Conservation (phyloP, 2,888 invertebrate genomes). For the Tachystola acroxantha region DNA sequence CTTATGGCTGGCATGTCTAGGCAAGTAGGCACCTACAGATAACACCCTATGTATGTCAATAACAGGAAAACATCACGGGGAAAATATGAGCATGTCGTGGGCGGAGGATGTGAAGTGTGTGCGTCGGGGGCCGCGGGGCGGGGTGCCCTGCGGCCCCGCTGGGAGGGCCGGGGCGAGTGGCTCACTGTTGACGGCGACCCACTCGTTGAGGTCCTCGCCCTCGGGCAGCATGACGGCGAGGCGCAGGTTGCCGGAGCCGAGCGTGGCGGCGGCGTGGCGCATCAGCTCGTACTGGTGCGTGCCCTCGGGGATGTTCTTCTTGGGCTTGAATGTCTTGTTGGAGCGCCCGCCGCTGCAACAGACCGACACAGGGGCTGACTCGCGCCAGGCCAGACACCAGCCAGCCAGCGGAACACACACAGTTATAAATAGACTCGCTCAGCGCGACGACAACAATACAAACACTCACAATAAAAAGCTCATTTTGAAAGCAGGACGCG, state of each 20-base stretch:
- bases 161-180: no score
- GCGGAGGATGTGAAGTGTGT: no score
- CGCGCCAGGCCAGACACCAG: no score
- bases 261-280: constrained; percentile 99
- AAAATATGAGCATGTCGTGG: no score
- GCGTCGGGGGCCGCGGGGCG: no score
- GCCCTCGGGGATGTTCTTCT: constrained; percentile 99
- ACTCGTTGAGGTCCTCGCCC: constrained; percentile 99
- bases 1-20: no score
- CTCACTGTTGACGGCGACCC: constrained; percentile 99
- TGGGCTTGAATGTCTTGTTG: constrained; percentile 98
- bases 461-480: constrained; percentile 82
- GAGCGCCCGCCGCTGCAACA: constrained; percentile 89
- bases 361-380: background rate
- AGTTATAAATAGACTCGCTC: constrained; percentile 55
- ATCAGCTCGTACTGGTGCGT: constrained; percentile 99
- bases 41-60: no score
- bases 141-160: no score
- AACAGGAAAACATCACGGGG: no score
- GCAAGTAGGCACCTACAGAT: no score
- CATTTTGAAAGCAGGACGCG: constrained; percentile 55
- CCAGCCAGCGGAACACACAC: constrained; percentile 41
- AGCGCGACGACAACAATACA: constrained; percentile 12
- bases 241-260: constrained; percentile 97
- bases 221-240: constrained; percentile 98